Conservation (phyloP, 1,140 invertebrate genomes). For the Ceratina australensis region DNA sequence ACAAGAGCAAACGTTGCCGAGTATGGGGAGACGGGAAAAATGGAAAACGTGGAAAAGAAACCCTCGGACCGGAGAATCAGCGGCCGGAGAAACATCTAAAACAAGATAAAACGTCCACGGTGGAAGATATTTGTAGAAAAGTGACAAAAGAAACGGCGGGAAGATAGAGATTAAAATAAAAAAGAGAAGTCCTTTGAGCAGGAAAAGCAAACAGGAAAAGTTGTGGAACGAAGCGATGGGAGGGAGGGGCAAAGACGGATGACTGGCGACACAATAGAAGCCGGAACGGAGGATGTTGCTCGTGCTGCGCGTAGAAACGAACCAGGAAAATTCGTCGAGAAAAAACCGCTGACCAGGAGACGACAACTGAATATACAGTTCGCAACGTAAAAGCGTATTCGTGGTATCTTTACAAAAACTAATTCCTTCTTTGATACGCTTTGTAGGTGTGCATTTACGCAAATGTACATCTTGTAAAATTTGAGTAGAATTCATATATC, state of each 20-base stretch:
- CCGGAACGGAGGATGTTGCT: neutral
- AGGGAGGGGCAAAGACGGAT: slow-evolving; percentile 5
- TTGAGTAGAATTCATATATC: no score
- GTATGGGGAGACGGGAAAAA: neutral
- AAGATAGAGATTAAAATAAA: slow-evolving; percentile 17
- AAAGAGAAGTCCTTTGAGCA: slow-evolving; percentile 16
- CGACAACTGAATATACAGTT: neutral
- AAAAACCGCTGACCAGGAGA: slow-evolving; percentile 4
- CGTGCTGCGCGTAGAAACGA: neutral
- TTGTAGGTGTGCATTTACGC: no score
- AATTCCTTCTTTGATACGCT: no score
- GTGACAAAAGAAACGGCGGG: neutral
- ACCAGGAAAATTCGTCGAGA: neutral
- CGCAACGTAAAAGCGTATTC: neutral
- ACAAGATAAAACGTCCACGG: neutral
- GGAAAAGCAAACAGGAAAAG: slow-evolving; percentile 27
- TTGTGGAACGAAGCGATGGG: neutral
- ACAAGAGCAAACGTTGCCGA: neutral
- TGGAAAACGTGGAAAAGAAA: slow-evolving; percentile 29
- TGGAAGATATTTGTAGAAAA: neutral
- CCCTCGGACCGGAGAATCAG: neutral
- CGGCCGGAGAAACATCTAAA: neutral
- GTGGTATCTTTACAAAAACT: neutral
- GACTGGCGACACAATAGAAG: neutral
- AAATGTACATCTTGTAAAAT: no score